These are phyloP conservation scores for Hippocampus guttulatus DNA, from an alignment of 2,113 vertebrate genomes.

Conservation along the genomic window DNA sequence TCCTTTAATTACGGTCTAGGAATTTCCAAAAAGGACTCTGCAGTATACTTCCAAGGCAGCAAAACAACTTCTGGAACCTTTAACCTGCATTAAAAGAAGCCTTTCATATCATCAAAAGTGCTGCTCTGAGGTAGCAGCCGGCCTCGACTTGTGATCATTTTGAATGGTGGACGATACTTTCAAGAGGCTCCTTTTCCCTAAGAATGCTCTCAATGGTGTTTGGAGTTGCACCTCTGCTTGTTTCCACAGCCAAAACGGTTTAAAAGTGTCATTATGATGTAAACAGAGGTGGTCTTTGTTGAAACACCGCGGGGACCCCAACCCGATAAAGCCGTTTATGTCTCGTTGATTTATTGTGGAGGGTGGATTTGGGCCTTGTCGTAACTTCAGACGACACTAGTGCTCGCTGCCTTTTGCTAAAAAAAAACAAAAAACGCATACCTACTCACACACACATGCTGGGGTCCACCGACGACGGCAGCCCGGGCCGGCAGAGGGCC, in stretches of 20 bases:
- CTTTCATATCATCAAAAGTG: constrained; percentile 29
- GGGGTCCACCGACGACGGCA: constrained; percentile 31
- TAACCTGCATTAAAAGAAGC: constrained; percentile 27
- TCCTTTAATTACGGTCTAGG: constrained; percentile 40
- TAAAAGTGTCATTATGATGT: background rate
- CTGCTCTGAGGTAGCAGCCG: background rate
- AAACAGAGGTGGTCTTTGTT: constrained; percentile 7
- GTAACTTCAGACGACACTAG: constrained; percentile 6
- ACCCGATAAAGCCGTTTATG: background rate
- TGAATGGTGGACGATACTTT: background rate
- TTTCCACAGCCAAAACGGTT: background rate
- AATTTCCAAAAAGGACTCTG: constrained; percentile 37
- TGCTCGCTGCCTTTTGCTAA: constrained; percentile 1
- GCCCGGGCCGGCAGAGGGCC: constrained; percentile 46
- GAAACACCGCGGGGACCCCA: background rate
- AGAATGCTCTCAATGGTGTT: background rate
- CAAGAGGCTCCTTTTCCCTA: background rate
- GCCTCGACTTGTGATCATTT: background rate
- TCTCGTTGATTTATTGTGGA: constrained; percentile 17
- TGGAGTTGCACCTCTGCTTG: constrained; percentile 2
- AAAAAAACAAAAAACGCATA: constrained; percentile 9
- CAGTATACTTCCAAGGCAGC: constrained; percentile 29
- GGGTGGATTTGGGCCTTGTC: constrained; percentile 7
- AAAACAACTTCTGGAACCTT: constrained; percentile 22
- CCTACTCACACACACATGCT: constrained; percentile 7